phyloP scores from a whole-genome alignment of 2,888 invertebrate genomes.

The Drosophila rellima region DNA sequence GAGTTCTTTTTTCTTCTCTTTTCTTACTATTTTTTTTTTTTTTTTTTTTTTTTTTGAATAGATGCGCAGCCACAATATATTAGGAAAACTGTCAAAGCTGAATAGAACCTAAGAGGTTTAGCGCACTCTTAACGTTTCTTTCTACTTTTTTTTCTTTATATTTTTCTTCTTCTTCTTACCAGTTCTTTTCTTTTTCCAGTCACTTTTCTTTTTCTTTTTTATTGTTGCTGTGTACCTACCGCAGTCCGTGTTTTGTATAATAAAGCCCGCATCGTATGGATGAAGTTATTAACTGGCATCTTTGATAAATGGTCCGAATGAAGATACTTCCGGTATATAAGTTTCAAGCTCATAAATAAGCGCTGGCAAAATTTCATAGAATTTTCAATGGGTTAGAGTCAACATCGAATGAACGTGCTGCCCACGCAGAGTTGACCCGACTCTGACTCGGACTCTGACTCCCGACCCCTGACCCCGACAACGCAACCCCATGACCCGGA shows the following conservation, averaged over 20 bases:
- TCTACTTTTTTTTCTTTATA: constrained; percentile 18
- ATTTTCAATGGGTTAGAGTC: constrained; percentile 26
- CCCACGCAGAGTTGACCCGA: constrained; percentile 58
- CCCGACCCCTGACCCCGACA: constrained; percentile 10
- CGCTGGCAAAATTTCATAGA: constrained; percentile 30
- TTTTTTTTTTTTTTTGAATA: constrained; percentile 32
- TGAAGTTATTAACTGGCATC: constrained; percentile 67
- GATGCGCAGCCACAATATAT: constrained; percentile 75
- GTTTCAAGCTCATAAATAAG: constrained; percentile 56
- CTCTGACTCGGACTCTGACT: not conserved
- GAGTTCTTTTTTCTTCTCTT: constrained; percentile 32
- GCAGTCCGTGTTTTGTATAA: constrained; percentile 42
- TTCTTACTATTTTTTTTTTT: constrained; percentile 17
- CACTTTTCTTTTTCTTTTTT: constrained; percentile 40
- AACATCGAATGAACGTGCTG: constrained; percentile 1
- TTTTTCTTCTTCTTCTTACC: constrained; percentile 17
- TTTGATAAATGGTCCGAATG: constrained; percentile 62
- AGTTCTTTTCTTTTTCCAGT: constrained; percentile 29
- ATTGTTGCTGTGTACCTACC: constrained; percentile 61
- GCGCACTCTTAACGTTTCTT: constrained; percentile 68
- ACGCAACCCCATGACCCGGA: constrained; percentile 6
- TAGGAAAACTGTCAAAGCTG: constrained; percentile 79
- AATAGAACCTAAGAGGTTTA: constrained; percentile 82
- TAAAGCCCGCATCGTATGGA: constrained; percentile 55
- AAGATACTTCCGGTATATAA: constrained; percentile 62